Evolutionary conservation across 2,113 vertebrate genomes (phyloP).

Genomic region (Muscicapa adusta): DNA sequence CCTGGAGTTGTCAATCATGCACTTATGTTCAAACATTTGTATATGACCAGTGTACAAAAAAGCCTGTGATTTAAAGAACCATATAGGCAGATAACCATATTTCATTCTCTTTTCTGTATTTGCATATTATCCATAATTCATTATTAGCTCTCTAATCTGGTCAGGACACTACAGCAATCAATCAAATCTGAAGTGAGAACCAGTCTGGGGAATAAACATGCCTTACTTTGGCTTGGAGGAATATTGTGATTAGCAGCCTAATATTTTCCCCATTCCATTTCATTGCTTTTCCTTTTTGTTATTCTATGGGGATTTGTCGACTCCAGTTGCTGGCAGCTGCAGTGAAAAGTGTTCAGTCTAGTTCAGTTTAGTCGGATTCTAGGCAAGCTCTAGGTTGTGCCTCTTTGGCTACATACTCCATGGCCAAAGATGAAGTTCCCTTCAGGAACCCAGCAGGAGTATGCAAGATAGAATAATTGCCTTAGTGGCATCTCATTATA

Average conservation of each 20-base stretch:
- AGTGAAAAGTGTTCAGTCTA: not conserved
- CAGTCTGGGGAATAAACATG: not conserved
- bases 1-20: not conserved
- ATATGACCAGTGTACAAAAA: not conserved
- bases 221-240: not conserved
- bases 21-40: not conserved
- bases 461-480: not conserved
- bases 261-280: not conserved
- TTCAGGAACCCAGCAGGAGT: not conserved
- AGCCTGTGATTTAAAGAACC: not conserved
- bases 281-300: constrained; percentile 4
- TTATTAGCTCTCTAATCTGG: not conserved
- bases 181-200: not conserved
- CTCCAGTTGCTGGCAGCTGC: not conserved
- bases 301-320: not conserved
- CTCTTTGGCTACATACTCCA: not conserved
- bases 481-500: not conserved
- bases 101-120: not conserved
- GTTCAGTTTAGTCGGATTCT: not conserved
- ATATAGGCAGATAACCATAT: not conserved
- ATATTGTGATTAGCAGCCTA: not conserved
- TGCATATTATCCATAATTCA: not conserved
- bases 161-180: not conserved
- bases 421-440: not conserved
- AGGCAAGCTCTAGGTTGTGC: not conserved